These are phyloP conservation scores for Rhea americana DNA, from an alignment of 2,113 vertebrate genomes.

Conservation along the genomic window DNA sequence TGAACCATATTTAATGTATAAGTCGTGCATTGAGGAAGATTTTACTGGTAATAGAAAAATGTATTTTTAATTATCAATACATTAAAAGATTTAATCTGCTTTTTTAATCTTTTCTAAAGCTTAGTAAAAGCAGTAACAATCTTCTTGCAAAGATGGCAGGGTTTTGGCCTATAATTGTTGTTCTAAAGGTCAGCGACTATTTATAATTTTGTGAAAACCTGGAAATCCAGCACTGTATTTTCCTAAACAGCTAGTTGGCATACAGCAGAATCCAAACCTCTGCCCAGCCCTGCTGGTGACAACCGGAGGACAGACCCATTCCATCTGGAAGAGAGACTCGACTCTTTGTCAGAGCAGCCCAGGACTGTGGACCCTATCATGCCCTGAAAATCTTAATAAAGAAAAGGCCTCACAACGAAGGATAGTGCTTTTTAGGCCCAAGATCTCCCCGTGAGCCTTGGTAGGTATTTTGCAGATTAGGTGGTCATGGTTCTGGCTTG, in stretches of 20 bases:
- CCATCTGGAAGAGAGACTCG: not conserved
- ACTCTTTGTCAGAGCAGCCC: not conserved
- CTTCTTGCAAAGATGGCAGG: not conserved
- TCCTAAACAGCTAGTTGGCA: not conserved
- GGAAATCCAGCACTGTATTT: not conserved
- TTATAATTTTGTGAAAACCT: not conserved
- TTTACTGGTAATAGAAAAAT: not conserved
- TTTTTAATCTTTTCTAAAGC: not conserved
- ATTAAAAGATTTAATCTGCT: not conserved
- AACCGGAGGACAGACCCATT: not conserved
- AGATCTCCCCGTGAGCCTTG: not conserved
- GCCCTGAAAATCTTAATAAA: not conserved
- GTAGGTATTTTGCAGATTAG: slow-evolving; percentile 11
- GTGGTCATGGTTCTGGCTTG: not conserved
- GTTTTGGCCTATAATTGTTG: not conserved
- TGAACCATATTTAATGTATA: not conserved
- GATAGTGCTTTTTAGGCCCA: not conserved
- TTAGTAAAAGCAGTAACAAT: not conserved
- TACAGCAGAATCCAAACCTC: not conserved
- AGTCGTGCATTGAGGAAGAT: not conserved
- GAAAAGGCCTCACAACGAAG: not conserved
- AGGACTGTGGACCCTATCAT: not conserved
- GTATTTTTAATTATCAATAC: not conserved
- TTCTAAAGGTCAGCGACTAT: not conserved
- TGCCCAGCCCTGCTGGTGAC: not conserved